phyloP scores from a whole-genome alignment of 2,113 vertebrate genomes.

The Fulmarus glacialis region DNA sequence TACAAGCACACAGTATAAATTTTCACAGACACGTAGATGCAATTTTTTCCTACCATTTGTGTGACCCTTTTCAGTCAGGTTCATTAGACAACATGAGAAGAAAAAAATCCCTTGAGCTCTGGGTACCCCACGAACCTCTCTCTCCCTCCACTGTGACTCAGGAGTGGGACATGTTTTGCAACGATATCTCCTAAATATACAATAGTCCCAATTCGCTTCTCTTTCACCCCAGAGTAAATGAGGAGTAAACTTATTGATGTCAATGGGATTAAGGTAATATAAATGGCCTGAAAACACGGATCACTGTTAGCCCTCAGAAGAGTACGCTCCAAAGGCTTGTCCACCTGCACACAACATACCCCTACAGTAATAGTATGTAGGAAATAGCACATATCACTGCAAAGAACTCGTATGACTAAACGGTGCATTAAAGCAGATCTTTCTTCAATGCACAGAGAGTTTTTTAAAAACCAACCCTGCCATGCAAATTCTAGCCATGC shows the following conservation, averaged over 20 bases:
- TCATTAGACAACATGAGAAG: background rate
- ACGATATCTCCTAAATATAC: background rate
- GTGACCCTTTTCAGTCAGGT: background rate
- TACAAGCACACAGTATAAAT: background rate
- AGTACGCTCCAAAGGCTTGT: background rate
- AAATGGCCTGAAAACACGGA: constrained; percentile 10
- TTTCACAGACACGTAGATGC: background rate
- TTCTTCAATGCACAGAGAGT: background rate
- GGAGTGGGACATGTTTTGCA: background rate
- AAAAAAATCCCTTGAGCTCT: background rate
- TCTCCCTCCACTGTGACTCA: background rate
- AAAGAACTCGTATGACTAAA: background rate
- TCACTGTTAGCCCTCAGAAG: background rate
- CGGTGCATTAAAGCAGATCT: background rate
- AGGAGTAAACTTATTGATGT: constrained; percentile 27
- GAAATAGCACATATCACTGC: background rate
- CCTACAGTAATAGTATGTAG: background rate
- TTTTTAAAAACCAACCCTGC: background rate
- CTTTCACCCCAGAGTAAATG: constrained; percentile 3
- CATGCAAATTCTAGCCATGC: background rate
- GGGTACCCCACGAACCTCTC: background rate
- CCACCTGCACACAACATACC: background rate
- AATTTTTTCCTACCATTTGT: background rate
- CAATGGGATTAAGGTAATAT: constrained; percentile 26
- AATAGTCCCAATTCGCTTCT: background rate